Percentiles rank a stretch among this genome's conserved stretches.
Evolutionary conservation across 2,113 vertebrate genomes (phyloP).

Genomic region (Cheilinus undulatus): DNA sequence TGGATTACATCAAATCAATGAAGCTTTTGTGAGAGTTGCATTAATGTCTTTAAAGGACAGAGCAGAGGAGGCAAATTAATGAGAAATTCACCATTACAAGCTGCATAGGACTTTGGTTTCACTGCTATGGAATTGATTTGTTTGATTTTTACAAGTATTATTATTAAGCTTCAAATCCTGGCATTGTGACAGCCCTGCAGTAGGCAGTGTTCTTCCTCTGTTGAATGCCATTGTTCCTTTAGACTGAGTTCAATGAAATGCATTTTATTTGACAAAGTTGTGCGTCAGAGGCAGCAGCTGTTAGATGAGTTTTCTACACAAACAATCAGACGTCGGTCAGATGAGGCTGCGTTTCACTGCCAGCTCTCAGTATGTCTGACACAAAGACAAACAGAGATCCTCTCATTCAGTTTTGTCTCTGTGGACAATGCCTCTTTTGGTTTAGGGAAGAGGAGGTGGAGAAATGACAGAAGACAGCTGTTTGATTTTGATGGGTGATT

Average conservation of each 20-base stretch:
- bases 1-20: no score
- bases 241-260: neutral
- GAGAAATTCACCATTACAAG: no score
- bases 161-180: no score
- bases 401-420: slow-evolving; percentile 19
- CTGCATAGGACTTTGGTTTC: no score
- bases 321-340: slow-evolving; percentile 6
- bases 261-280: neutral
- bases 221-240: no score
- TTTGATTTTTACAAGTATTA: no score
- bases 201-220: no score
- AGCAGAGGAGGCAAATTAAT: no score
- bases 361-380: neutral
- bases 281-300: neutral
- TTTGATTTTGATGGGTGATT: neutral
- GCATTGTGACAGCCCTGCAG: no score
- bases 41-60: no score
- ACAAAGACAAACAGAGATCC: neutral
- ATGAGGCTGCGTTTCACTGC: slow-evolving; percentile 12
- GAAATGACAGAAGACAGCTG: slow-evolving; percentile 28
- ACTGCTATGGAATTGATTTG: no score
- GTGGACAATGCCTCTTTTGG: slow-evolving; percentile 45
- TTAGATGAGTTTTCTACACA: neutral
- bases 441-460: neutral
- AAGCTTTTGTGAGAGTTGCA: no score